These are phyloP conservation scores for Neosilurus mollespiculum DNA, from an alignment of 2,797 vertebrate species.

Conservation along the genomic window DNA sequence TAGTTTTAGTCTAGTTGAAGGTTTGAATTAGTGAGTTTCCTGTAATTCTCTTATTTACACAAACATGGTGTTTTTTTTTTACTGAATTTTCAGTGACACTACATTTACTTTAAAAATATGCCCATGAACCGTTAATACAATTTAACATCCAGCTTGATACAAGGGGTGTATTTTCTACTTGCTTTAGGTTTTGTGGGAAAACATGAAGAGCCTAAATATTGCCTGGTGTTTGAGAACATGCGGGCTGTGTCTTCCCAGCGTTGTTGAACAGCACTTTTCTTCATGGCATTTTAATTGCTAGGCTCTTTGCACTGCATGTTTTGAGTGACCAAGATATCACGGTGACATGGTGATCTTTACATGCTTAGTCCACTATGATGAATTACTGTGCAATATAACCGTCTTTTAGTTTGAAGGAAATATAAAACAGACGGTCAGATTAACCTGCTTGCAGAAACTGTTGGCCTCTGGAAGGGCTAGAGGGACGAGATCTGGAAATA, in stretches of 20 bases:
- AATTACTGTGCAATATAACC: too few relatives aligned
- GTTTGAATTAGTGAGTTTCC: background rate
- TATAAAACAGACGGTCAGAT: background rate
- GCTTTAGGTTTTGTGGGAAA: slow-evolving; percentile 11
- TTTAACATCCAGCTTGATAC: background rate
- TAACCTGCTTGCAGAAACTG: background rate
- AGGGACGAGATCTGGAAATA: background rate
- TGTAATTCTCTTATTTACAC: background rate
- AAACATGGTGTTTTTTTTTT: background rate
- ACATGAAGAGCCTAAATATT: background rate
- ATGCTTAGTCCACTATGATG: slow-evolving; percentile 52
- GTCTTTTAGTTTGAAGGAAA: too few relatives aligned
- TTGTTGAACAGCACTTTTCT: slow-evolving; percentile 51
- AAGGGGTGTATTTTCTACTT: background rate
- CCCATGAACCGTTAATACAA: background rate
- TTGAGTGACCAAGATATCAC: slow-evolving; percentile 65
- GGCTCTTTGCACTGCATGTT: slow-evolving; percentile 55
- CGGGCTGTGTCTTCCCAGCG: slow-evolving; percentile 3
- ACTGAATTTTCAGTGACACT: background rate
- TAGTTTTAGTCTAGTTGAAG: background rate
- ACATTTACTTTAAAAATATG: background rate
- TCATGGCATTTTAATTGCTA: slow-evolving; percentile 61
- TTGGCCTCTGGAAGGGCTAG: background rate
- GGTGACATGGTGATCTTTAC: slow-evolving; percentile 43
- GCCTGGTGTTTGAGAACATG: slow-evolving; percentile 9